Conservation (phyloP, 2,113 vertebrate species). For the Stegostoma tigrinum region DNA sequence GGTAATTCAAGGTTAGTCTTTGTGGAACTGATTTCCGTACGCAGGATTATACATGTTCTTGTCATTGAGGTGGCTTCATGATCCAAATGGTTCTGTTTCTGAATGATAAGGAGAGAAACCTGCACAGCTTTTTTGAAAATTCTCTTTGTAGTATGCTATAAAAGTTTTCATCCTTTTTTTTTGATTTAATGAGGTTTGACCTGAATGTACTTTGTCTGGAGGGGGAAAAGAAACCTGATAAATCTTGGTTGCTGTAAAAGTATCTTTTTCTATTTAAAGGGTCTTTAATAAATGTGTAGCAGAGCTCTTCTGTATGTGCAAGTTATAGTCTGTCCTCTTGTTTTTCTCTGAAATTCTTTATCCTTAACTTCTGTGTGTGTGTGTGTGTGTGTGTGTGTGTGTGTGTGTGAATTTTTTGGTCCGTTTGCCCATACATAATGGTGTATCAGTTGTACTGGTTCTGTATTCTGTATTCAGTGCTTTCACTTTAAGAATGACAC, state of each 20-base stretch:
- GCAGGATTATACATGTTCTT: neutral
- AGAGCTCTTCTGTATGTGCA: neutral
- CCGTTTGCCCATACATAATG: too few species aligned
- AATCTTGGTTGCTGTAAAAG: neutral
- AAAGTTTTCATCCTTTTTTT: neutral
- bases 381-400: neutral
- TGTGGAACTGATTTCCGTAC: neutral
- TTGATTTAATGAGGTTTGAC: neutral
- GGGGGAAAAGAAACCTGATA: neutral
- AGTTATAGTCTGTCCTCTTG: neutral
- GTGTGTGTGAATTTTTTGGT: neutral
- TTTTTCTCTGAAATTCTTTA: neutral
- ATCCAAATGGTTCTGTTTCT: neutral
- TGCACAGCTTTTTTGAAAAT: neutral
- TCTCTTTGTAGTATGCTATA: neutral
- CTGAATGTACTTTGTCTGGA: neutral
- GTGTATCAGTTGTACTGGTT: neutral
- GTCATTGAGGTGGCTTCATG: constrained; percentile 3
- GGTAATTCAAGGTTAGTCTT: neutral
- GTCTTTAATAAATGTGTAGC: neutral
- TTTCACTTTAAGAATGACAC: neutral
- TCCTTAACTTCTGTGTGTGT: neutral
- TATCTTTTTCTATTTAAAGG: neutral
- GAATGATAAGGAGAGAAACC: neutral
- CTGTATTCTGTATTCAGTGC: neutral